Percentiles rank a stretch among this genome's conserved stretches.
phyloP scores from a whole-genome alignment of 2,113 vertebrate species.

The Megaceryle torquata region DNA sequence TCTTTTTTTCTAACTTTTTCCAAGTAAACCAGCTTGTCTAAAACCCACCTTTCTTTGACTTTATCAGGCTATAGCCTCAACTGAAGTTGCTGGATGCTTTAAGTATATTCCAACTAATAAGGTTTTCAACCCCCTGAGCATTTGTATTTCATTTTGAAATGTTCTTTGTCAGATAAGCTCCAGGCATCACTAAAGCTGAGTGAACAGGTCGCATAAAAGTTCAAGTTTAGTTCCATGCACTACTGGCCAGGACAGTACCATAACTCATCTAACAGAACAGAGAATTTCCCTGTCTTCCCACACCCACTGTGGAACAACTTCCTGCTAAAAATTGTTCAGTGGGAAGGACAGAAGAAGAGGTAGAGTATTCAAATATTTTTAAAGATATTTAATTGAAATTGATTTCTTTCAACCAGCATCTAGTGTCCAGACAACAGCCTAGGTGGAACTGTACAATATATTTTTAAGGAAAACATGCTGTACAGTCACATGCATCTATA shows the following conservation, averaged over 20 bases:
- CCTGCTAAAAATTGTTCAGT: not conserved
- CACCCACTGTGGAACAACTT: not conserved
- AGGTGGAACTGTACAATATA: not conserved
- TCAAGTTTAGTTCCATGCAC: not conserved
- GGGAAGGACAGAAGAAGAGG: not conserved
- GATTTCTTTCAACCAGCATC: not conserved
- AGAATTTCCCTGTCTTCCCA: not conserved
- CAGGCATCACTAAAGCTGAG: not conserved
- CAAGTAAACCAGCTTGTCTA: not conserved
- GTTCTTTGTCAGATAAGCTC: not conserved
- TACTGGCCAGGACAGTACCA: not conserved
- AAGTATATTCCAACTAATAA: not conserved
- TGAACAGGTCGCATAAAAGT: not conserved
- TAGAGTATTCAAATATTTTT: not conserved
- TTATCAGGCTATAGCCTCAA: not conserved
- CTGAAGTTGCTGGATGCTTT: not conserved
- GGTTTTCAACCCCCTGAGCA: not conserved
- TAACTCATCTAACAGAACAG: not conserved
- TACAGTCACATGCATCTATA: not conserved
- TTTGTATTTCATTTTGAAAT: not conserved
- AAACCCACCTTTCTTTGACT: not conserved
- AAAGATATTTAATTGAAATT: constrained; percentile 4
- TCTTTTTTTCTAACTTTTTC: not conserved
- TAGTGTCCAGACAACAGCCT: not conserved
- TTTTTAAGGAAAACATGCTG: not conserved